Base-by-base conservation (phyloP, 2,888 invertebrate genomes). In the Galeopsomyia nigrocyanea region DNA sequence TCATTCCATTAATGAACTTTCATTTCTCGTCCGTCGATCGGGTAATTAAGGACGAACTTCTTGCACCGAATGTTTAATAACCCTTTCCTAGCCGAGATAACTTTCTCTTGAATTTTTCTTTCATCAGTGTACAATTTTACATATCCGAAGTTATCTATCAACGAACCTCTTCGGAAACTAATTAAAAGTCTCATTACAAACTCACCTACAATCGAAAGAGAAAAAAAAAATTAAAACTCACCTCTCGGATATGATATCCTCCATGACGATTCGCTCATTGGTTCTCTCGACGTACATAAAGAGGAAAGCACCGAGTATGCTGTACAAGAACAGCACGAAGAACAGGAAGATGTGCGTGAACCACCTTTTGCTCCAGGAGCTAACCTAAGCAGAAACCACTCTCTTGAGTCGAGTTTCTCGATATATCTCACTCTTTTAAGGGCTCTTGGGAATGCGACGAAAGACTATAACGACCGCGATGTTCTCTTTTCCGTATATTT, bases 261-360 rank as follows among this genome's bases (percentile, higher is more conserved):
- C 77, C 19, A 80, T 79, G 16, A 82, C 75, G 9, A 77, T 78
- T 19, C 82, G 81, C 80, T 90, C 89, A 72, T 87, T 80, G 31
- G 80, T 82, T 17, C 94, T 92, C 89, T 96, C 96, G 57, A 96
- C 88, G 66, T 92, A 89, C 80, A 91, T 89, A 85, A 97, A 96
- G 47, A 95, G 87, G 60, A 91, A 87, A 1, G 95, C 97, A 39
- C 97, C 97, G 46, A 93, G 90, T 73, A 94, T 88, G 80, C 94
- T 95, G 86, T 96, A 97, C 67, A 92, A 85, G 68, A 92, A 87
- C 74, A 97, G 90, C 79, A 96, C 91, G 79, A 94, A 83, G 79
- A 94, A 90, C 80, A 97, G 89, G 85, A 95, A 95, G 75, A 95
- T 91, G 87, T 96, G 96, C 51, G 96, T 96, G 83, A 96, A 95